phyloP scores from a whole-genome alignment of 2,113 vertebrate genomes.

The Parotia lawesii region DNA sequence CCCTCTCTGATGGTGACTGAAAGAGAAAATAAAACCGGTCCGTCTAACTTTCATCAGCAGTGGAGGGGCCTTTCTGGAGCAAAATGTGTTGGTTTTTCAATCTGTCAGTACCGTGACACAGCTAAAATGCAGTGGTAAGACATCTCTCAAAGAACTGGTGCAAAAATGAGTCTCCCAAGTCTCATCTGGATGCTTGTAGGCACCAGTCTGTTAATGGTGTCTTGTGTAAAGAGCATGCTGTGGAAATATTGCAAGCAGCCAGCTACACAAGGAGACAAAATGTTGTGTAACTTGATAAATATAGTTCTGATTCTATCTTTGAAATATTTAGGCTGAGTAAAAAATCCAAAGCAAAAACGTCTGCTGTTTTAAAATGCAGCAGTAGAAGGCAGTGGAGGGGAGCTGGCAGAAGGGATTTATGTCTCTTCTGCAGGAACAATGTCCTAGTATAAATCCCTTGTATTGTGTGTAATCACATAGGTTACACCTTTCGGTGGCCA shows the following conservation, averaged over 20 bases:
- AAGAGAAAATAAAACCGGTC: neutral
- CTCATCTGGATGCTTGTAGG: neutral
- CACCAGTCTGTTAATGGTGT: neutral
- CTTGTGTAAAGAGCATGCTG: neutral
- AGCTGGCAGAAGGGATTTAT: slow-evolving; percentile 5
- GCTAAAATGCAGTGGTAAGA: neutral
- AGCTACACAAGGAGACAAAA: neutral
- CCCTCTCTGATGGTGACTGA: neutral
- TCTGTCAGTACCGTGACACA: neutral
- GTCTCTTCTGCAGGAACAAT: slow-evolving; percentile 5
- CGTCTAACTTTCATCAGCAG: neutral
- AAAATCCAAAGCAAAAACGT: neutral
- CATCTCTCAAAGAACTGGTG: neutral
- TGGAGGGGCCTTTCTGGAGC: neutral
- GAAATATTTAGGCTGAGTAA: slow-evolving; percentile 50
- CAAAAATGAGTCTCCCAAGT: neutral
- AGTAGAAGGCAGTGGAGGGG: neutral
- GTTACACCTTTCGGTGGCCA: slow-evolving; percentile 42
- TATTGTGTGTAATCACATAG: slow-evolving; percentile 29
- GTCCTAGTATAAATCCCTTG: slow-evolving; percentile 3
- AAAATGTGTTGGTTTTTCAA: neutral
- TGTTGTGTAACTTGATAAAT: slow-evolving; percentile 27
- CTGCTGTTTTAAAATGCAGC: neutral
- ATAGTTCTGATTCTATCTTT: slow-evolving; percentile 38
- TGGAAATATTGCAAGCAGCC: neutral